phyloP scores from a whole-genome alignment of 2,888 invertebrate genomes.

The Stenodema calcarata region DNA sequence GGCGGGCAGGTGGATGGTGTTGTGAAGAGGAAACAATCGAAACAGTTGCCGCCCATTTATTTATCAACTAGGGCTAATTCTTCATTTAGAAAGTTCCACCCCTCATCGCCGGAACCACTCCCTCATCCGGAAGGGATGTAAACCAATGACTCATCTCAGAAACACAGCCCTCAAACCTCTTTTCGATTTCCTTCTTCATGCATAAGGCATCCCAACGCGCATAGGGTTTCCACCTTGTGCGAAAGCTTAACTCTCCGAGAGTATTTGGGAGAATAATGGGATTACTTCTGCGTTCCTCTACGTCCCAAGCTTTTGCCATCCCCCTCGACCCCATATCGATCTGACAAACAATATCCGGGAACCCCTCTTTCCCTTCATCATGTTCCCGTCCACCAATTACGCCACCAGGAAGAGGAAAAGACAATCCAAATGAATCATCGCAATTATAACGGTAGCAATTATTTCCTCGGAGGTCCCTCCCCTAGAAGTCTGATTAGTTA shows the following conservation, averaged over 20 bases:
- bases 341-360: conserved; percentile 41
- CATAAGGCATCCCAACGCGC: conserved; percentile 11
- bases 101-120: background rate
- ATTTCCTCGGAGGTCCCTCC: background rate
- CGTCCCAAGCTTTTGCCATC: background rate
- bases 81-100: conserved; percentile 3
- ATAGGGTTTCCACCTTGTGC: conserved; percentile 26
- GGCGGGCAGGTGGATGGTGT: no score
- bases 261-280: conserved; percentile 45
- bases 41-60: background rate
- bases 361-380: conserved; percentile 1
- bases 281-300: conserved; percentile 22
- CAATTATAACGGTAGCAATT: conserved; percentile 43
- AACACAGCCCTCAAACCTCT: background rate
- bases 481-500: conserved; percentile 6
- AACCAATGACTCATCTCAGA: conserved; percentile 15
- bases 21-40: background rate
- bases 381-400: conserved; percentile 28
- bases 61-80: conserved; percentile 13
- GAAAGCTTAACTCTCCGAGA: conserved; percentile 16
- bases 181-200: conserved; percentile 4
- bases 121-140: background rate
- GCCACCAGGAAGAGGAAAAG: conserved; percentile 25
- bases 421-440: conserved; percentile 46
- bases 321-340: conserved; percentile 14